Evolutionary conservation across 1,140 invertebrate genomes (phyloP).

Genomic region (Amyelois transitella): DNA sequence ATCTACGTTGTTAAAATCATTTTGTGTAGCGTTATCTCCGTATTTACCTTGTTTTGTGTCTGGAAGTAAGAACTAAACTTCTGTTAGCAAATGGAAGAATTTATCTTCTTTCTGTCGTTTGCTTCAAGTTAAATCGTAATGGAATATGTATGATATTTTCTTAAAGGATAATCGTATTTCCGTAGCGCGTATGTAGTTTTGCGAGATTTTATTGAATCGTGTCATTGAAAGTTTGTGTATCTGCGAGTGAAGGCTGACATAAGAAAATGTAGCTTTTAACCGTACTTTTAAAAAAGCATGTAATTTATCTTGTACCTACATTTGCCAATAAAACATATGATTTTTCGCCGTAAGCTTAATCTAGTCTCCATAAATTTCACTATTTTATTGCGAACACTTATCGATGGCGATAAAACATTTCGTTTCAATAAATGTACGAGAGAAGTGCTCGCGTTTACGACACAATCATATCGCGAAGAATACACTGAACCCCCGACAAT

Average conservation of each 20-base stretch:
- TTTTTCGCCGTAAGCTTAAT: neutral
- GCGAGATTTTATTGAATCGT: neutral
- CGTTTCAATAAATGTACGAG: slow-evolving; percentile 40
- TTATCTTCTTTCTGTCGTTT: slow-evolving; percentile 10
- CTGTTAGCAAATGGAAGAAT: slow-evolving; percentile 24
- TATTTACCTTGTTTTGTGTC: neutral
- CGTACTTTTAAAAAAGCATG: too few species aligned
- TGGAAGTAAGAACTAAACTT: slow-evolving; percentile 26
- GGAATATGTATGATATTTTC: neutral
- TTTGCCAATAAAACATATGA: too few species aligned
- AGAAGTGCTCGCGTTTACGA: slow-evolving; percentile 39
- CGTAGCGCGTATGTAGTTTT: neutral
- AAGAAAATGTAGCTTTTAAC: too few species aligned
- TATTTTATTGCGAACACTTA: neutral
- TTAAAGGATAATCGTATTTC: neutral
- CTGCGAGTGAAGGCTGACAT: too few species aligned
- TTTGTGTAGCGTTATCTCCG: neutral
- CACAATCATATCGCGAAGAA: slow-evolving; percentile 32
- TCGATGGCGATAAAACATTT: slow-evolving; percentile 20
- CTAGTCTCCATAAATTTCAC: neutral
- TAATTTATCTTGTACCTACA: too few species aligned
- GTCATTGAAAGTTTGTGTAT: too few species aligned
- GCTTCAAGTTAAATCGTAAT: slow-evolving; percentile 1
- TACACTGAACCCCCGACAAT: slow-evolving; percentile 48
- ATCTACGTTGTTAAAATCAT: too few species aligned